These are phyloP conservation scores for Diaperis boleti DNA, from an alignment of 2,888 invertebrate genomes.

Conservation along the genomic window DNA sequence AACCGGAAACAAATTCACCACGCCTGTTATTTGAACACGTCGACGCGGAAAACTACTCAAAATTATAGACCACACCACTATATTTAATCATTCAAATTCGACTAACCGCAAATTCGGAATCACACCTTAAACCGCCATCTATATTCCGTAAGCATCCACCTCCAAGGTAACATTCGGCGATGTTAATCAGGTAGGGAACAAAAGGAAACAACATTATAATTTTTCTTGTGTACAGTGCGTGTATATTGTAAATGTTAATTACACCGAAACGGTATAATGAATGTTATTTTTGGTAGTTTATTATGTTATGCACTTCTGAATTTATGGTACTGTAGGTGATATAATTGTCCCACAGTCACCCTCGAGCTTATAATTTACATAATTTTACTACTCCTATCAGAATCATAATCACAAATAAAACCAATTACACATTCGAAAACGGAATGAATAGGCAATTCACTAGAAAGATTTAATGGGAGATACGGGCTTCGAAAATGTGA, in stretches of 20 bases:
- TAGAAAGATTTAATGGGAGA: slow-evolving; percentile 34
- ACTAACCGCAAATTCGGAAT: neutral
- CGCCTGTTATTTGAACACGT: too few relatives aligned
- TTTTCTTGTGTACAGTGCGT: slow-evolving; percentile 35
- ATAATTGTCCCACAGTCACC: slow-evolving; percentile 42
- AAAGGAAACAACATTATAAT: slow-evolving; percentile 38
- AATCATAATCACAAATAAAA: slow-evolving; percentile 40
- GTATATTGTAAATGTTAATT: slow-evolving; percentile 43
- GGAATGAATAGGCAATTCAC: slow-evolving; percentile 38
- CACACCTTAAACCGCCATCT: neutral
- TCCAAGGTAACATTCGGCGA: slow-evolving; percentile 6
- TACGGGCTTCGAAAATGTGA: slow-evolving; percentile 31
- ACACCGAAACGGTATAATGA: slow-evolving; percentile 39
- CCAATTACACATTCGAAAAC: slow-evolving; percentile 33
- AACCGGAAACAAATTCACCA: too few relatives aligned
- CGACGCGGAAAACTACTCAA: too few relatives aligned
- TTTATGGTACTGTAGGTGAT: slow-evolving; percentile 48
- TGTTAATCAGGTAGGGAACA: slow-evolving; percentile 32
- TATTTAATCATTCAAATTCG: too few relatives aligned
- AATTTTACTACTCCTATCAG: slow-evolving; percentile 38
- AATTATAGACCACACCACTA: too few relatives aligned
- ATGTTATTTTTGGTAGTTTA: slow-evolving; percentile 51
- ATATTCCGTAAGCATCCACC: neutral
- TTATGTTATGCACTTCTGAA: slow-evolving; percentile 50
- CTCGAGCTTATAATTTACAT: slow-evolving; percentile 41